Evolutionary conservation across 2,113 vertebrate genomes (phyloP).

Genomic region (Odobenus rosmarus): DNA sequence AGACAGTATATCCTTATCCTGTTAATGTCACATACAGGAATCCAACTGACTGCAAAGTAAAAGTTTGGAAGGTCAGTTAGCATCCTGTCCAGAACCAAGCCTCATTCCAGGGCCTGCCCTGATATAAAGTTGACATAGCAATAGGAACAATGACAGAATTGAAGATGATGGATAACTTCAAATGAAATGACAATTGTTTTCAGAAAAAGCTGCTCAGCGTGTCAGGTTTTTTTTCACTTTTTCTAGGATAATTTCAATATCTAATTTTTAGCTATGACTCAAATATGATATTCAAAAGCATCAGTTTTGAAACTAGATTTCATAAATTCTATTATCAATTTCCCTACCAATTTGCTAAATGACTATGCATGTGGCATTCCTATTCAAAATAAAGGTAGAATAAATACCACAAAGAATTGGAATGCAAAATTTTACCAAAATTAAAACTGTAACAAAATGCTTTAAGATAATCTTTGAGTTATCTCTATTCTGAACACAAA

Average conservation of each 20-base stretch:
- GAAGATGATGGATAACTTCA: background rate
- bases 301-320: background rate
- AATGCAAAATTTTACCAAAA: conserved; percentile 10
- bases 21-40: background rate
- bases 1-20: background rate
- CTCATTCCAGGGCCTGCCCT: background rate
- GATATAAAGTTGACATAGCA: background rate
- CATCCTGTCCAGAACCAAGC: background rate
- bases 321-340: background rate
- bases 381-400: conserved; percentile 1
- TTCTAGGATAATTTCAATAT: background rate
- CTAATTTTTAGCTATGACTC: background rate
- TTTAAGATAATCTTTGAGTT: conserved; percentile 9
- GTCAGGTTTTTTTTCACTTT: background rate
- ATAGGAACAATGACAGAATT: background rate
- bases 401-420: conserved; percentile 13
- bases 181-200: conserved; percentile 2
- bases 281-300: conserved; percentile 17
- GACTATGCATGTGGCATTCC: background rate
- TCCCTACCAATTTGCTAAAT: background rate
- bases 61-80: background rate
- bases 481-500: conserved; percentile 53
- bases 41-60: background rate
- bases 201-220: background rate
- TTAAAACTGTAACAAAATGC: background rate